phyloP scores from a whole-genome alignment of 2,888 invertebrate species.

The Pollenia angustigena region DNA sequence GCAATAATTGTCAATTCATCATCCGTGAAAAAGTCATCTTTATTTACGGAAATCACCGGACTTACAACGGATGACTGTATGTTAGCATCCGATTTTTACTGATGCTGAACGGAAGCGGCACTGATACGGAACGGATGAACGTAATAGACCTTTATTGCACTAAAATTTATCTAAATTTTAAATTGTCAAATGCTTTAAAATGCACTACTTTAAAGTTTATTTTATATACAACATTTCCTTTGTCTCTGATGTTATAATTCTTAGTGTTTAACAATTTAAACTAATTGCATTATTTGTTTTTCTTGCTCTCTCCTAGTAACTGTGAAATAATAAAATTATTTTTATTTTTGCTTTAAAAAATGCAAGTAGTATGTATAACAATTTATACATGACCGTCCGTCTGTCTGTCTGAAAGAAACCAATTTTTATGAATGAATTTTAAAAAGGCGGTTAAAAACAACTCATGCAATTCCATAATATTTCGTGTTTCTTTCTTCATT shows the following conservation, averaged over 20 bases:
- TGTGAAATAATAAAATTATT: conserved; percentile 28
- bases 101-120: too few species aligned
- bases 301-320: neutral
- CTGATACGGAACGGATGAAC: too few species aligned
- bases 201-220: too few species aligned
- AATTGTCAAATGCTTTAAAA: too few species aligned
- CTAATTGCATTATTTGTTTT: conserved; percentile 11
- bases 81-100: too few species aligned
- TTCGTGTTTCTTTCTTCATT: conserved; percentile 48
- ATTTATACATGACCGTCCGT: conserved; percentile 13
- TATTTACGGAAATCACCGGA: too few species aligned
- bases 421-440: conserved; percentile 73
- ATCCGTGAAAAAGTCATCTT: too few species aligned
- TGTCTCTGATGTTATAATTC: neutral
- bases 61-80: too few species aligned
- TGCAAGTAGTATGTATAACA: neutral
- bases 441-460: conserved; percentile 71
- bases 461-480: conserved; percentile 65
- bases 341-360: conserved; percentile 15
- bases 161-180: too few species aligned
- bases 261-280: conserved; percentile 26
- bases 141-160: too few species aligned
- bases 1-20: too few species aligned
- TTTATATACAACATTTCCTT: too few species aligned
- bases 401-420: conserved; percentile 35